Percentiles rank a stretch among this genome's conserved stretches.
Evolutionary conservation across 2,797 vertebrate genomes (phyloP).

Genomic region (Kryptolebias ocellatus): DNA sequence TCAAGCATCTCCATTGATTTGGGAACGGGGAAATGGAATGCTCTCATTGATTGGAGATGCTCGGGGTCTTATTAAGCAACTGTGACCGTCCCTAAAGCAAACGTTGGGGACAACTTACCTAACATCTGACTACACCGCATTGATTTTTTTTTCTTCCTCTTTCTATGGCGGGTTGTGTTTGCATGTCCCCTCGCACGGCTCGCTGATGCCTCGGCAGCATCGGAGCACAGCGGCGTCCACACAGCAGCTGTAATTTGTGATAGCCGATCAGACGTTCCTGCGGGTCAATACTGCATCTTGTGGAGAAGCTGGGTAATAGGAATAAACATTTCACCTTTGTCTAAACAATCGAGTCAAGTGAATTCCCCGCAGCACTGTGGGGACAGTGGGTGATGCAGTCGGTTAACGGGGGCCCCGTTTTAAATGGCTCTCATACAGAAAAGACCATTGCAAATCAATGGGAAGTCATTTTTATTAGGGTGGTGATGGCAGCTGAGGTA

Average conservation of each 20-base stretch:
- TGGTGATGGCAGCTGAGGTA: conserved; percentile 38
- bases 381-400: conserved; percentile 68
- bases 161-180: conserved; percentile 63
- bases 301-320: conserved; percentile 76
- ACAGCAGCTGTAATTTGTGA: conserved; percentile 75
- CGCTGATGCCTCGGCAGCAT: conserved; percentile 45
- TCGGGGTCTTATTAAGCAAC: conserved; percentile 86
- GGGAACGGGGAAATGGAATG: conserved; percentile 68
- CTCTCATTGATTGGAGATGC: conserved; percentile 81
- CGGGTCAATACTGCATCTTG: conserved; percentile 76
- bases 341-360: conserved; percentile 76
- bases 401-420: conserved; percentile 47
- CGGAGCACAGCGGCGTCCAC: conserved; percentile 40
- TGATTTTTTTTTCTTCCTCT: conserved; percentile 68
- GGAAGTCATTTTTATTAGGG: conserved; percentile 46
- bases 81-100: conserved; percentile 77
- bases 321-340: conserved; percentile 85
- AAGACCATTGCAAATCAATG: conserved; percentile 61
- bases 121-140: conserved; percentile 82
- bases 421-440: conserved; percentile 62
- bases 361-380: conserved; percentile 66
- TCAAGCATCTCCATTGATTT: conserved; percentile 79
- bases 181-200: conserved; percentile 63
- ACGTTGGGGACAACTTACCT: conserved; percentile 77
- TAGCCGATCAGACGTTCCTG: conserved; percentile 68